Base-by-base conservation (phyloP, 2,113 vertebrate species). In the Colossoma macropomum region DNA sequence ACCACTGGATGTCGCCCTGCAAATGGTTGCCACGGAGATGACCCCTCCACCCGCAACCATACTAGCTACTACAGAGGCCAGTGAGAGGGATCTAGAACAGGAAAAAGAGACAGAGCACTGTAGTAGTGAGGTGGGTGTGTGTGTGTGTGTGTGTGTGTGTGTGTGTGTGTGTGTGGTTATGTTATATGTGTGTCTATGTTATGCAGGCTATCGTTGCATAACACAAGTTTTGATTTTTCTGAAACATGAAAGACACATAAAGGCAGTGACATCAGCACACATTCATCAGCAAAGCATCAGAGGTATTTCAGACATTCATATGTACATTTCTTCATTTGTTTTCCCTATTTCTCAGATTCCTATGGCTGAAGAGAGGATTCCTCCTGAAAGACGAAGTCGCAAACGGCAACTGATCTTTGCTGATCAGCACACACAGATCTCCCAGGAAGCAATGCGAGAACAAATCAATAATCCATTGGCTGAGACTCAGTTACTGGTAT, bases 401-500 rank as follows among this genome's bases (percentile, higher is more conserved):
- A 86, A 92, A 41, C 91, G 92, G 76, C 93, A 88, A 78, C 88
- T 94, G 77, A 77, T 92, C 17, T 95, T 96, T 62, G 89, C 91
- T n/a, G 95, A 96, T 80, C 85, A 87, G 17, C 85, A 93, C 82
- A 93, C 93, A 70, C 95, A 96, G 91, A 94, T 97, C 28, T 90
- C 92, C 30, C 81, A 91, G 38, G 73, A 90, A 77, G 89, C 89
- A 0, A 93, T 95, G 89, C 90, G 88, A 81, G 81, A 92, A 68
- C 95, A 95, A 88, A 91, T 93, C 1, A 50, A 75, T 38, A 90
- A 94, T 70, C 84, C 83, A 0, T 84, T 13, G 80, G 84, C 77
- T 0, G 91, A 94, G 84, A 96, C 95, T 10, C 74, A 79, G 63
- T 80, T 86, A 27, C 86, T 91, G 94, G 96, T 96, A 91, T 84